Percentiles rank a stretch among this genome's conserved stretches.
These are phyloP conservation scores for Sycophaga agraensis DNA, from an alignment of 1,140 invertebrate genomes.

Conservation along the genomic window DNA sequence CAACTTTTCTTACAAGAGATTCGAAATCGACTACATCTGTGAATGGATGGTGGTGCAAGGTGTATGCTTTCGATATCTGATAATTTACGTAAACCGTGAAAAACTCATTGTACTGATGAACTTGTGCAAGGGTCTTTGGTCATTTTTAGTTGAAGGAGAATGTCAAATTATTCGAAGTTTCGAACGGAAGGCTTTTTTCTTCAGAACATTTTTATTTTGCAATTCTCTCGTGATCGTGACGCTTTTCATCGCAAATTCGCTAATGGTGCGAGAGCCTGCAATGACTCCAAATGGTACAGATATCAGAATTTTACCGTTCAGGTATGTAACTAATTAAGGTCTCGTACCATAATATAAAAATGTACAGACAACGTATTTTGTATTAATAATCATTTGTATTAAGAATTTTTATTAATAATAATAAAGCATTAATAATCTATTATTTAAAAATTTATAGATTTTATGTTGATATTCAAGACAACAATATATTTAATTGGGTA, in stretches of 20 bases:
- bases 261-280: background rate
- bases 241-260: background rate
- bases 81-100: background rate
- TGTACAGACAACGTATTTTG: too few relatives aligned
- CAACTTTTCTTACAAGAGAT: too few relatives aligned
- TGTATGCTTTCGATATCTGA: background rate
- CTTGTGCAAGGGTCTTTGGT: constrained; percentile 1
- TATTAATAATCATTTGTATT: too few relatives aligned
- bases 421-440: too few relatives aligned
- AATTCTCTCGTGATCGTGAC: background rate
- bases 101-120: background rate
- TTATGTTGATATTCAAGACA: constrained; percentile 1
- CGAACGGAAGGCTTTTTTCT: background rate
- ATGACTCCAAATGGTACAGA: background rate
- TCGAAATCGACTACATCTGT: constrained; percentile 7
- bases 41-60: background rate
- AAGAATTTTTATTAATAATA: too few relatives aligned
- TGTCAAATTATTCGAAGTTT: background rate
- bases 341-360: too few relatives aligned
- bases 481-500: background rate
- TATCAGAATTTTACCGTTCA: background rate
- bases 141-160: background rate
- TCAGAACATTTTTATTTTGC: background rate
- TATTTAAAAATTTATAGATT: background rate
- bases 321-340: too few relatives aligned